phyloP scores from a whole-genome alignment of 2,797 vertebrate genomes.

The Sebastes iracundus region DNA sequence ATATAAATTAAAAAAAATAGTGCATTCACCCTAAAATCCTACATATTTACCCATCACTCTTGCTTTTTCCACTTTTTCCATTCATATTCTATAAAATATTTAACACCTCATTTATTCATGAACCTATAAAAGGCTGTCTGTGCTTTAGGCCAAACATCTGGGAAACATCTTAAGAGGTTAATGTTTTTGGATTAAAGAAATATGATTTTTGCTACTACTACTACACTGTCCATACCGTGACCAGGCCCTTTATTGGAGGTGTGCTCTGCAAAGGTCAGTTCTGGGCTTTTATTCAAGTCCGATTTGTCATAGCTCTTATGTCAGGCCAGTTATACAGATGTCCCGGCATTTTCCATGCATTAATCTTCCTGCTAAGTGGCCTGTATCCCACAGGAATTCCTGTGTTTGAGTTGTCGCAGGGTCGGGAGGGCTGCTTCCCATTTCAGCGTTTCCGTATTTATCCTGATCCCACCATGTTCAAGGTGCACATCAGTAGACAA shows the following conservation, averaged over 20 bases:
- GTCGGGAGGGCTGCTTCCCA: slow-evolving; percentile 49
- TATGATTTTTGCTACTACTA: not conserved
- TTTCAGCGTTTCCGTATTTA: slow-evolving; percentile 47
- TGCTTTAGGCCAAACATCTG: not conserved
- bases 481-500: slow-evolving; percentile 7
- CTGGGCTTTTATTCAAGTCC: slow-evolving; percentile 34
- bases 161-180: slow-evolving; percentile 9
- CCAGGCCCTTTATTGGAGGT: not conserved
- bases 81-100: slow-evolving; percentile 40
- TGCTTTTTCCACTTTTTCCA: slow-evolving; percentile 5
- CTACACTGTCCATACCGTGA: not conserved
- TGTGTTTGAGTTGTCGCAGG: slow-evolving; percentile 71
- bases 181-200: slow-evolving; percentile 14
- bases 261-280: slow-evolving; percentile 41
- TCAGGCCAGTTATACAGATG: slow-evolving; percentile 47
- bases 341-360: slow-evolving; percentile 68
- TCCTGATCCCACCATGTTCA: not conserved
- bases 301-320: slow-evolving; percentile 47
- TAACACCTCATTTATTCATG: slow-evolving; percentile 57
- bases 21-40: not conserved
- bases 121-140: slow-evolving; percentile 22
- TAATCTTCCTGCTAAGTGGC: slow-evolving; percentile 72
- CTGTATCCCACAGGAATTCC: slow-evolving; percentile 80
- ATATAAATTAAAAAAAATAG: not conserved
- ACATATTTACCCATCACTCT: not conserved